Evolutionary conservation across 2,113 vertebrate genomes (phyloP).

Genomic region (Atherinomorus stipes): DNA sequence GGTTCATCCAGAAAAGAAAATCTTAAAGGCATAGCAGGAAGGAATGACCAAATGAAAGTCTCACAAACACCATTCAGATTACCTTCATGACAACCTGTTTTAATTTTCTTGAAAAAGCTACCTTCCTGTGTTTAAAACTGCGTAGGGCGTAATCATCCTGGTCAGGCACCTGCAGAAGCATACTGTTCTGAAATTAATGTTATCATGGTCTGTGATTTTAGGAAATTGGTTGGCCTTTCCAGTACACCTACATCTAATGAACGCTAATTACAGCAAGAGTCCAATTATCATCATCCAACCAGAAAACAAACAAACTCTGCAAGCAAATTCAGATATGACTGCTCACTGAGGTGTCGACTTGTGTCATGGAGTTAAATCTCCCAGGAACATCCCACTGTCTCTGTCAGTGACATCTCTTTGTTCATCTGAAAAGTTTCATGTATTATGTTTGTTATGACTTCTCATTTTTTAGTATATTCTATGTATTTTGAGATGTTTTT

Average conservation of each 20-base stretch:
- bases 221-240: constrained; percentile 50
- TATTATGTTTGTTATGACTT: background rate
- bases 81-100: constrained; percentile 6
- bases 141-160: constrained; percentile 17
- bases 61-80: background rate
- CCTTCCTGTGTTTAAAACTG: background rate
- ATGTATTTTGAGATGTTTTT: background rate
- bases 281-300: background rate
- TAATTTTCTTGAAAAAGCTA: background rate
- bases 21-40: too few species aligned
- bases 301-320: background rate
- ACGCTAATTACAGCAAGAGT: constrained; percentile 28
- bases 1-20: too few species aligned
- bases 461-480: background rate
- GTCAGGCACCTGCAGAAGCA: constrained; percentile 13
- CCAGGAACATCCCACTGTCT: too few species aligned
- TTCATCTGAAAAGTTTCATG: fast-evolving
- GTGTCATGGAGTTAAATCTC: background rate
- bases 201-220: background rate
- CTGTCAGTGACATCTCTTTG: background rate
- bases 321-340: too few species aligned
- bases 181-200: background rate
- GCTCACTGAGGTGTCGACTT: background rate
- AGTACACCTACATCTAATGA: constrained; percentile 20
- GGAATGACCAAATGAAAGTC: too few species aligned